phyloP scores from a whole-genome alignment of 1,140 invertebrate species.

The Grapholita molesta region DNA sequence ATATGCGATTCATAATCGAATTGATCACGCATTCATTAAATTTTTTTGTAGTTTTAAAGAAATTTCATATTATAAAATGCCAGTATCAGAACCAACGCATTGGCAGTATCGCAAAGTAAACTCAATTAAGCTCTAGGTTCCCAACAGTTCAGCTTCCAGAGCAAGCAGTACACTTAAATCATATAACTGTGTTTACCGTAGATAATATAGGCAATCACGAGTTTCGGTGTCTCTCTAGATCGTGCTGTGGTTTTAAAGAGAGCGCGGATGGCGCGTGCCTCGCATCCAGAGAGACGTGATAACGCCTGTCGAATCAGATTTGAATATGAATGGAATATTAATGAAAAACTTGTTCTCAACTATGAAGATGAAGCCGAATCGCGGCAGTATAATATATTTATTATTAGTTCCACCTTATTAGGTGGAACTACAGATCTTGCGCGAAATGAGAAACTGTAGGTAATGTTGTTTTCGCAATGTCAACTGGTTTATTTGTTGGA shows the following conservation, averaged over 20 bases:
- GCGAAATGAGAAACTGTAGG: conserved; percentile 16
- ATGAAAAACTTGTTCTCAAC: conserved; percentile 40
- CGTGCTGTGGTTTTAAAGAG: conserved; percentile 41
- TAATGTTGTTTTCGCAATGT: conserved; percentile 14
- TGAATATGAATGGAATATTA: conserved; percentile 52
- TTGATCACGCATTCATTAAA: too few relatives aligned
- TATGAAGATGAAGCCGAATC: conserved; percentile 37
- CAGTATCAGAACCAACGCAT: too few relatives aligned
- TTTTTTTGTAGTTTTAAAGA: too few relatives aligned
- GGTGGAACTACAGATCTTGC: conserved; percentile 1
- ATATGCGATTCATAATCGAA: too few relatives aligned
- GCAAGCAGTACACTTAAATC: conserved; percentile 24
- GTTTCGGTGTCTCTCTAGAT: conserved; percentile 39
- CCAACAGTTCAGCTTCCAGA: not conserved
- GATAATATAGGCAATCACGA: conserved; percentile 56
- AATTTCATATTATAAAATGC: too few relatives aligned
- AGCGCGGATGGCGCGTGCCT: conserved; percentile 39
- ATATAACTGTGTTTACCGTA: conserved; percentile 35
- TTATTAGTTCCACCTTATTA: not conserved
- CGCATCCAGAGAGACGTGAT: conserved; percentile 37
- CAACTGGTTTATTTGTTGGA: not conserved
- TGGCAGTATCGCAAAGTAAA: too few relatives aligned
- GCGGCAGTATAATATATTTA: too few relatives aligned
- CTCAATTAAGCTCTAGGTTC: not conserved
- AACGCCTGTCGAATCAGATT: conserved; percentile 46